These are phyloP conservation scores for Saturnia pavonia DNA, from an alignment of 2,888 invertebrate genomes.

Conservation along the genomic window DNA sequence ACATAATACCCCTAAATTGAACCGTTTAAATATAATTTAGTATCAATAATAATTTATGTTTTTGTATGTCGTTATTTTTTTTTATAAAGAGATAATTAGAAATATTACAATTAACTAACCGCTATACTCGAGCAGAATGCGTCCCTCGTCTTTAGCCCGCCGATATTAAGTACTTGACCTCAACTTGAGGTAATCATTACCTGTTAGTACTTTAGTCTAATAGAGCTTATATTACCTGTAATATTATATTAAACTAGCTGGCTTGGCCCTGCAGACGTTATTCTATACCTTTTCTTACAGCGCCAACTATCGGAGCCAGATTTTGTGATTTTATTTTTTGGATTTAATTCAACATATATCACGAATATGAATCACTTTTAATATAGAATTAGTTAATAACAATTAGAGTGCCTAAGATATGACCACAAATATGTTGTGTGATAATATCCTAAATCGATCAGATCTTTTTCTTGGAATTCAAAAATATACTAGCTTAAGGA, in stretches of 20 bases:
- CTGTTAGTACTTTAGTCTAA: background rate
- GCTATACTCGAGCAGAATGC: background rate
- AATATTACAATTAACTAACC: background rate
- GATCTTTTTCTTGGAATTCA: background rate
- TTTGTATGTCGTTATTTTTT: background rate
- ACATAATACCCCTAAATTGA: slow-evolving; percentile 17
- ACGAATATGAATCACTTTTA: too few relatives aligned
- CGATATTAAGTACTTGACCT: background rate
- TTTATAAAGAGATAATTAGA: background rate
- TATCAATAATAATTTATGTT: background rate
- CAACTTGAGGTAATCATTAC: background rate
- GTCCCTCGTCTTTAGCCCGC: background rate
- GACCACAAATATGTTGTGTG: too few relatives aligned
- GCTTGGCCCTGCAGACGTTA: too few relatives aligned
- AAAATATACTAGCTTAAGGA: background rate
- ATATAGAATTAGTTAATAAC: too few relatives aligned
- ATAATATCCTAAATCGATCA: too few relatives aligned
- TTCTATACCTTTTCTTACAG: too few relatives aligned
- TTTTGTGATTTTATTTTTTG: too few relatives aligned
- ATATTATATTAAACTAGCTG: background rate
- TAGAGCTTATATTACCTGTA: background rate
- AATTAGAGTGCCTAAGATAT: too few relatives aligned
- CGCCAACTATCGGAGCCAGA: too few relatives aligned
- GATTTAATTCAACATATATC: too few relatives aligned
- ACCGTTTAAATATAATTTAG: slow-evolving; percentile 7